Evolutionary conservation across 2,888 invertebrate species (phyloP).

Genomic region (Pyrrhosoma nymphula): DNA sequence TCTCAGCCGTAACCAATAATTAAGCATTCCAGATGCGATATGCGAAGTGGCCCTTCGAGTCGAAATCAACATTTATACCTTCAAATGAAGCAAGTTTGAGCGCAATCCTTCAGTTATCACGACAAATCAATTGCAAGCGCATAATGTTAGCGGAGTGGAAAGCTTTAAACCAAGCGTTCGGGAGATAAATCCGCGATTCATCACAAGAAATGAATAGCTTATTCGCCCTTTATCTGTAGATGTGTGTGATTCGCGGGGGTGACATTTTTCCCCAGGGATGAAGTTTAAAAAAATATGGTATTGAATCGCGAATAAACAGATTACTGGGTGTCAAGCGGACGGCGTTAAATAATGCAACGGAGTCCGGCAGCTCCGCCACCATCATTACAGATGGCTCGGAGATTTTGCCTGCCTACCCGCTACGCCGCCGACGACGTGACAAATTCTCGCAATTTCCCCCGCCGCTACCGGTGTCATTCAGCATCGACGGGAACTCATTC

Average conservation of each 20-base stretch:
- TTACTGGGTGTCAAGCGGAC: constrained; percentile 25
- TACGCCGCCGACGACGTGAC: constrained; percentile 45
- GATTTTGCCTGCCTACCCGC: constrained; percentile 57
- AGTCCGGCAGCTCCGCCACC: not conserved
- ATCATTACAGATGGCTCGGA: constrained; percentile 11
- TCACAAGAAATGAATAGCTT: not conserved
- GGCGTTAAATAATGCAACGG: constrained; percentile 39
- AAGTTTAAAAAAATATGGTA: constrained; percentile 41
- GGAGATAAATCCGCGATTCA: not conserved
- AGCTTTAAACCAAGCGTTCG: not conserved
- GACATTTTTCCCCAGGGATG: not conserved
- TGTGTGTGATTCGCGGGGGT: not conserved
- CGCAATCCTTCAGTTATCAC: not conserved
- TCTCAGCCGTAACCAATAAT: not conserved
- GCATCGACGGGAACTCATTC: constrained; percentile 64
- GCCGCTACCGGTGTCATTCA: constrained; percentile 51
- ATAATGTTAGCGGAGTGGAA: not conserved
- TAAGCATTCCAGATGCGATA: not conserved
- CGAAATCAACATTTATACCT: not conserved
- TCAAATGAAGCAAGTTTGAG: not conserved
- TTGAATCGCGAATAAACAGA: constrained; percentile 50
- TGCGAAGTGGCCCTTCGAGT: not conserved
- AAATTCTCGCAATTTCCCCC: constrained; percentile 50
- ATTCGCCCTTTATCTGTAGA: not conserved
- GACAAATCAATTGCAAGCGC: not conserved